Conservation (phyloP, 2,113 vertebrate species). For the Nicator chloris region DNA sequence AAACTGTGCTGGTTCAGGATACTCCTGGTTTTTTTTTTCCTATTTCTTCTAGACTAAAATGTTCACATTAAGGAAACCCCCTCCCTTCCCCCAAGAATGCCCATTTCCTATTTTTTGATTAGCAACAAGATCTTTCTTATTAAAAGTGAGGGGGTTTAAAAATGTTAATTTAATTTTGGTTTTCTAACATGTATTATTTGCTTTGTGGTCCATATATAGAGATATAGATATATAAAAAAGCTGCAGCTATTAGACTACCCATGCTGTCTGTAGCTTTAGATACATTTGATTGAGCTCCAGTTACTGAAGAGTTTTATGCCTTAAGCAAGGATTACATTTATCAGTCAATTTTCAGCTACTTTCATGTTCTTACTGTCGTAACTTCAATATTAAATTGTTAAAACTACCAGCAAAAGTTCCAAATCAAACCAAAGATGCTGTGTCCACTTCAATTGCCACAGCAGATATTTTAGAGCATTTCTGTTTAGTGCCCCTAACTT, state of each 20-base stretch:
- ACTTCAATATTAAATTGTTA: neutral
- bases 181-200: neutral
- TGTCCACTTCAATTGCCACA: neutral
- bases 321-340: neutral
- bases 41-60: neutral
- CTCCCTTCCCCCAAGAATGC: neutral
- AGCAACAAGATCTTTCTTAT: neutral
- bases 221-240: neutral
- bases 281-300: neutral
- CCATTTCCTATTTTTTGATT: neutral
- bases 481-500: neutral
- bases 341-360: neutral
- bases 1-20: neutral
- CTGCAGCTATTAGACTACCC: neutral
- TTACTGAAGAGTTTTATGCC: neutral
- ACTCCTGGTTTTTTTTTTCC: fast-evolving
- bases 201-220: neutral
- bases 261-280: neutral
- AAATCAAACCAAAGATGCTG: neutral
- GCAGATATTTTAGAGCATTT: neutral
- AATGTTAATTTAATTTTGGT: neutral
- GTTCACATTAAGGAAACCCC: neutral
- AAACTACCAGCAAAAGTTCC: neutral
- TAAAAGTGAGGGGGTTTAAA: neutral
- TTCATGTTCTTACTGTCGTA: neutral